These are phyloP conservation scores for Acanthornis magna DNA, from an alignment of 2,797 vertebrate species.

Conservation along the genomic window DNA sequence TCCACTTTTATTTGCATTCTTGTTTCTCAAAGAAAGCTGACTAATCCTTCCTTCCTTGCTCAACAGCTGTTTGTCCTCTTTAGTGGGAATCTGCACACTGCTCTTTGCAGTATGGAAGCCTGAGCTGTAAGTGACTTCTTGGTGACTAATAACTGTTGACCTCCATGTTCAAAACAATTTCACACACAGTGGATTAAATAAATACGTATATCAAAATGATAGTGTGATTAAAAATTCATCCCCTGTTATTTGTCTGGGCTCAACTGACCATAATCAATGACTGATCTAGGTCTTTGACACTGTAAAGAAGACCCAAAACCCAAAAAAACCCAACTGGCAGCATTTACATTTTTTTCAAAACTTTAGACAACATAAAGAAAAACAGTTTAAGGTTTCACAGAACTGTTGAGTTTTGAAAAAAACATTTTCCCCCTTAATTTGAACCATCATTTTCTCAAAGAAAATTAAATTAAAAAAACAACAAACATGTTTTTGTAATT, in stretches of 20 bases:
- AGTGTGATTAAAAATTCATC: not conserved
- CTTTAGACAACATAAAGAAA: conserved; percentile 30
- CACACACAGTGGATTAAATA: not conserved
- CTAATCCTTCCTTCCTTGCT: not conserved
- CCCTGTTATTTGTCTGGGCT: not conserved
- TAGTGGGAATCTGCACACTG: not conserved
- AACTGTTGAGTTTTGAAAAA: conserved; percentile 63
- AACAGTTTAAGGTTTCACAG: conserved; percentile 31
- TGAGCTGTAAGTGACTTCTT: not conserved
- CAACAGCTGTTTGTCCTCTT: not conserved
- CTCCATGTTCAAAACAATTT: not conserved
- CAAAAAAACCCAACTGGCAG: not conserved
- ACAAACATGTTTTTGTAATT: conserved; percentile 74
- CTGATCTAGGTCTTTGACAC: not conserved
- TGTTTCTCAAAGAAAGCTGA: not conserved
- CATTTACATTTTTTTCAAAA: not conserved
- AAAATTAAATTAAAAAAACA: conserved; percentile 70
- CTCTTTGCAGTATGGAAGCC: not conserved
- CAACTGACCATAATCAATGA: not conserved
- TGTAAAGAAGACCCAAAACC: not conserved
- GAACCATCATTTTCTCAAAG: conserved; percentile 73
- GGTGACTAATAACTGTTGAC: not conserved
- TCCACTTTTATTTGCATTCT: not conserved
- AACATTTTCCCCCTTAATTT: conserved; percentile 67
- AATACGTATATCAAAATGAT: not conserved